Conservation (phyloP, 2,888 invertebrate genomes). For the Pandemis heparana region DNA sequence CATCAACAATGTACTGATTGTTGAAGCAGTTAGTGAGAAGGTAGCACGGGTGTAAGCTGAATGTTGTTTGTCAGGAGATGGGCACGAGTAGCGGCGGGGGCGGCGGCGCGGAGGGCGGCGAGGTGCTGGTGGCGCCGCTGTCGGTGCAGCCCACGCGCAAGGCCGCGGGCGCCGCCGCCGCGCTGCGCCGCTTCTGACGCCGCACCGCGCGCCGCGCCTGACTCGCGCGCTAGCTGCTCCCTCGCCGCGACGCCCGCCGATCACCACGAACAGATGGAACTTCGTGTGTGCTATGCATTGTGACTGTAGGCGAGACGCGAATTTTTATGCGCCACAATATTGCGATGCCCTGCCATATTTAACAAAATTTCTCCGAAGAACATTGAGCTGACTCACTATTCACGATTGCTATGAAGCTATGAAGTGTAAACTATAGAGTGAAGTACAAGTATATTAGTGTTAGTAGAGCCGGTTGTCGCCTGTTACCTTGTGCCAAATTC, state of each 20-base stretch:
- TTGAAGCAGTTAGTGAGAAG: background rate
- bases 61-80: slow-evolving; percentile 86
- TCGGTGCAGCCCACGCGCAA: slow-evolving; percentile 95
- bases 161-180: slow-evolving; percentile 88
- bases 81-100: slow-evolving; percentile 86
- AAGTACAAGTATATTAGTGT: slow-evolving; percentile 27
- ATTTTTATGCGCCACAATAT: slow-evolving; percentile 9
- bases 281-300: slow-evolving; percentile 6
- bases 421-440: slow-evolving; percentile 11
- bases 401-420: background rate
- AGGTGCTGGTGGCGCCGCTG: slow-evolving; percentile 90
- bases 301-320: slow-evolving; percentile 17
- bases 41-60: background rate
- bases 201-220: slow-evolving; percentile 61
- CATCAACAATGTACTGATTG: background rate
- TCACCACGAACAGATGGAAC: background rate
- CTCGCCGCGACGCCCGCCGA: slow-evolving; percentile 59
- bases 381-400: slow-evolving; percentile 14
- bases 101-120: slow-evolving; percentile 81
- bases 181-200: slow-evolving; percentile 89
- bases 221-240: slow-evolving; percentile 41
- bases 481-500: slow-evolving; percentile 28
- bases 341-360: slow-evolving; percentile 4
- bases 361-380: background rate
- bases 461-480: slow-evolving; percentile 17